Evolutionary conservation across 2,888 invertebrate genomes (phyloP).

Genomic region (Diarsia rubi): DNA sequence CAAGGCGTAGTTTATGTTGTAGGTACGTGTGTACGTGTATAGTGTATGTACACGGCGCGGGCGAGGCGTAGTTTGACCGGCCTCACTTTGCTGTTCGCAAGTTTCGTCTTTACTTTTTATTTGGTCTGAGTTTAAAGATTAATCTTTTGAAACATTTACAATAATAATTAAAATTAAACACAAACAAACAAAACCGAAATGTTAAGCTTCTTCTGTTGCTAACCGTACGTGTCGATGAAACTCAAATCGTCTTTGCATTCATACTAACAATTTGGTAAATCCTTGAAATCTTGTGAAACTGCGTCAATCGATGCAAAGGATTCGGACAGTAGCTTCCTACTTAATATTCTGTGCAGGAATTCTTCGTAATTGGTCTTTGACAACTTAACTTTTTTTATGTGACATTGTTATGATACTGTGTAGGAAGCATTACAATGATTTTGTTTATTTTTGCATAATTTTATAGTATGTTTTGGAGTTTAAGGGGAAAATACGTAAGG

Average conservation of each 20-base stretch:
- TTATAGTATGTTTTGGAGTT: background rate
- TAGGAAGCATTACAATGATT: background rate
- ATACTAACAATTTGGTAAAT: background rate
- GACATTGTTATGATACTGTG: background rate
- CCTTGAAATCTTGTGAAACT: background rate
- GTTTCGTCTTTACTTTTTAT: too few relatives aligned
- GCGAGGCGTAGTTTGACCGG: too few relatives aligned
- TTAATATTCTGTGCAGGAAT: constrained; percentile 25
- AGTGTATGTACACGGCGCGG: too few relatives aligned
- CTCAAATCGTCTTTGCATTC: background rate
- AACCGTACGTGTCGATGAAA: too few relatives aligned
- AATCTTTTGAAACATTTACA: too few relatives aligned
- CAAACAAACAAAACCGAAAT: too few relatives aligned
- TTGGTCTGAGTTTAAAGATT: too few relatives aligned
- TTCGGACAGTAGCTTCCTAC: background rate
- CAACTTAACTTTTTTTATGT: constrained; percentile 22
- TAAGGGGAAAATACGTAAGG: background rate
- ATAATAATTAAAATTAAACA: too few relatives aligned
- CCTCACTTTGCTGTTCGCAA: too few relatives aligned
- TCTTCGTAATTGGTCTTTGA: constrained; percentile 23
- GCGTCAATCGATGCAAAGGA: constrained; percentile 9
- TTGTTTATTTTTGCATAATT: background rate
- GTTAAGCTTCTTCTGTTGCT: too few relatives aligned
- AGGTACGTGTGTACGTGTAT: too few relatives aligned
- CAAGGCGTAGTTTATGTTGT: too few relatives aligned